Percentiles rank a stretch among this genome's conserved stretches.
Conservation (phyloP, 2,113 vertebrate species). For the Albula goreensis region DNA sequence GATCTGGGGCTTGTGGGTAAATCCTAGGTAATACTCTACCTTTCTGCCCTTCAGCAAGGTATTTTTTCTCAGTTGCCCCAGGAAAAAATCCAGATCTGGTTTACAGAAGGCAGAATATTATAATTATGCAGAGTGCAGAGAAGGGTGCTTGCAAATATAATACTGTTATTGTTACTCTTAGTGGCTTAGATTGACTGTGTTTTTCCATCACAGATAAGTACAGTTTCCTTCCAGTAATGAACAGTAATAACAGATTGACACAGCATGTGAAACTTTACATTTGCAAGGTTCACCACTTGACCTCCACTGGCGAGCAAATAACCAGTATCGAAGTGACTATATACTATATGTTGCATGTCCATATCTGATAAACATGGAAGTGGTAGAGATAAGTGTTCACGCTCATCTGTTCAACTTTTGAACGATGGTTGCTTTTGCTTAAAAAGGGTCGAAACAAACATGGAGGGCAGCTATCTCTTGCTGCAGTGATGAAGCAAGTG, state of each 20-base stretch:
- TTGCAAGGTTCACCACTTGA: background rate
- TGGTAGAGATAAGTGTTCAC: constrained; percentile 17
- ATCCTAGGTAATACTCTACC: background rate
- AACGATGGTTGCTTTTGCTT: background rate
- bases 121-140: background rate
- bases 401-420: background rate
- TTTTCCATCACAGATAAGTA: no score
- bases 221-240: no score
- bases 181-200: background rate
- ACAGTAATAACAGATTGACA: no score
- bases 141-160: no score
- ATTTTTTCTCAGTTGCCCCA: background rate
- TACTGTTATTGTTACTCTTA: no score
- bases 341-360: background rate
- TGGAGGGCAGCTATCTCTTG: background rate
- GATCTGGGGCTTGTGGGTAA: background rate
- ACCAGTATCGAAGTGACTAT: background rate
- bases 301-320: background rate
- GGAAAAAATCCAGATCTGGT: background rate
- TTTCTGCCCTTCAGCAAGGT: background rate
- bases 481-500: background rate
- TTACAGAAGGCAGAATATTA: background rate
- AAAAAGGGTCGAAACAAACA: background rate
- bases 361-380: background rate
- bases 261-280: background rate